Base-by-base conservation (phyloP, 2,797 vertebrate genomes). In the Xyrichtys novacula region DNA sequence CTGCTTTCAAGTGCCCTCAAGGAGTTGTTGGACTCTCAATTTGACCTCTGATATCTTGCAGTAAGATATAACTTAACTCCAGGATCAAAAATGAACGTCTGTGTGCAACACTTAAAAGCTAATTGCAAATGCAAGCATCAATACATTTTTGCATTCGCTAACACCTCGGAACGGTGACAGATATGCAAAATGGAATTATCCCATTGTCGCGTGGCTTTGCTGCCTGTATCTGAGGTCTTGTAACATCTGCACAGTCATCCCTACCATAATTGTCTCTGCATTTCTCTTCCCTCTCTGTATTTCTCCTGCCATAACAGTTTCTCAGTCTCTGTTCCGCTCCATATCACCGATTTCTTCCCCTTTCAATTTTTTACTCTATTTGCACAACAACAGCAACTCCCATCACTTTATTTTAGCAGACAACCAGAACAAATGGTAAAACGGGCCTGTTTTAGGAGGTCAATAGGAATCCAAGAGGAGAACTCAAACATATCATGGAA, bases 341-440 rank as follows among this genome's bases (percentile, higher is more conserved):
- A 81, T 38, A 74, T 81, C 46, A 1, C 55, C 76, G 55, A 71
- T 76, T 79, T 75, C 60, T 62, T 7, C 44, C 52, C 52, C 63
- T 67, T 63, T 42, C 54, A 36, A 76, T 76, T 74, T 81, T 69
- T 76, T 73, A 76, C 76, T 77, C 78, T 72, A 68, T 84, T 84
- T 85, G 69, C 72, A 64, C 76, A 58, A 85, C 64, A 80, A 81
- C 68, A 83, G 81, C 71, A 65, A 69, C 65, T 73, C 74, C 64
- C 70, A 22, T 85, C 80, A 75, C 71, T 80, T 89, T 79, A 91
- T 86, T 77, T 76, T 44, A 74, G 76, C 61, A 80, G 87, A 90
- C 88, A 91, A 71, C 75, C 79, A 80, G 79, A 81, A 83, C 79
- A 86, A 91, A 89, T 88, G 63, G 58, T 78, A 74, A 81, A 88